These are phyloP conservation scores for Apaloderma vittatum DNA, from an alignment of 2,113 vertebrate genomes.

Conservation along the genomic window DNA sequence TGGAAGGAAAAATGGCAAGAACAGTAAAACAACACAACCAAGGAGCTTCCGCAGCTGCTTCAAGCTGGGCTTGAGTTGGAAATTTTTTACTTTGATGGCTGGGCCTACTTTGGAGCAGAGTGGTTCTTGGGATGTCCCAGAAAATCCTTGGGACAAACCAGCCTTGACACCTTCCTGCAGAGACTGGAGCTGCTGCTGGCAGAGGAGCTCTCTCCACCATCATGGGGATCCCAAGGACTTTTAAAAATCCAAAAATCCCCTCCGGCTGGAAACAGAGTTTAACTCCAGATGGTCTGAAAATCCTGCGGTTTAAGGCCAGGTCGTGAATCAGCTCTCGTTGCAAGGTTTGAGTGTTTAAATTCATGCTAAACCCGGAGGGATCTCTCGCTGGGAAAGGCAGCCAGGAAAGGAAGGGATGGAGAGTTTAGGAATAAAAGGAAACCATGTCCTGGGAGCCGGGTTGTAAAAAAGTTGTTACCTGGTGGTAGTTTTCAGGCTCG, in stretches of 20 bases:
- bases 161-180: background rate
- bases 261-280: background rate
- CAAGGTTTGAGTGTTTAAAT: constrained; percentile 48
- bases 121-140: background rate
- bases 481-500: background rate
- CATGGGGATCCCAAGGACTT: background rate
- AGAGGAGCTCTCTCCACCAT: background rate
- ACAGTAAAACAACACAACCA: background rate
- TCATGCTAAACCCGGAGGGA: background rate
- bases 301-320: background rate
- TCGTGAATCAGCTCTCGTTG: background rate
- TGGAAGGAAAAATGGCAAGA: background rate
- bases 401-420: background rate
- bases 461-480: background rate
- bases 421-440: background rate
- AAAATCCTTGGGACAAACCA: background rate
- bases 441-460: background rate
- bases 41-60: background rate
- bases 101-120: background rate
- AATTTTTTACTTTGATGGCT: fast-evolving
- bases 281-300: background rate
- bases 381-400: background rate
- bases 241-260: background rate
- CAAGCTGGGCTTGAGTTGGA: background rate
- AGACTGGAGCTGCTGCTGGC: background rate